Percentiles rank a stretch among this genome's conserved stretches.
Conservation (phyloP, 2,797 vertebrate genomes). For the Lycodopsis pacificus region DNA sequence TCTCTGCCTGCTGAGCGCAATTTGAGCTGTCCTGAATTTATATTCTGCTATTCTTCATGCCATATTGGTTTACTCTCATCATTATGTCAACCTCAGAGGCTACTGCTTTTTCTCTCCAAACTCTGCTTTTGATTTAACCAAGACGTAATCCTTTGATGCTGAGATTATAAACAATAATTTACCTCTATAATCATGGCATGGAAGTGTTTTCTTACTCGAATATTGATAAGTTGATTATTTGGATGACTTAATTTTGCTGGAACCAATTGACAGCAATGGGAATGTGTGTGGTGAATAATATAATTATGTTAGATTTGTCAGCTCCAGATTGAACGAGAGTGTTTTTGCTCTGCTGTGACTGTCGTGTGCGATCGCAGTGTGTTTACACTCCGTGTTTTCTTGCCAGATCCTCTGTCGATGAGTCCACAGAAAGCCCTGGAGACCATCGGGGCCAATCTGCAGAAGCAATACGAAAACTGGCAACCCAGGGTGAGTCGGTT, state of each 20-base stretch:
- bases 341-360: not conserved
- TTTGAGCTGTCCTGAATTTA: slow-evolving; percentile 62
- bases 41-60: slow-evolving; percentile 62
- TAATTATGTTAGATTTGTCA: not conserved
- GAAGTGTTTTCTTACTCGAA: not conserved
- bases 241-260: not conserved
- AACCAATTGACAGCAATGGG: not conserved
- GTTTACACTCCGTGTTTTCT: slow-evolving; percentile 35
- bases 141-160: slow-evolving; percentile 27
- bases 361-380: not conserved
- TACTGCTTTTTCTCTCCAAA: slow-evolving; percentile 40
- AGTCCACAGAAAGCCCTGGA: slow-evolving; percentile 98
- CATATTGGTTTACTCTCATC: slow-evolving; percentile 61
- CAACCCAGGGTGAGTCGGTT: slow-evolving; percentile 92
- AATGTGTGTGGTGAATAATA: slow-evolving; percentile 5
- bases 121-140: slow-evolving; percentile 37
- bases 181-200: not conserved
- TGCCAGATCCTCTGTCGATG: slow-evolving; percentile 96
- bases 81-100: slow-evolving; percentile 56
- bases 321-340: not conserved
- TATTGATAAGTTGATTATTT: not conserved
- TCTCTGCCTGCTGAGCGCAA: slow-evolving; percentile 53
- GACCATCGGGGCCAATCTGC: slow-evolving; percentile 96
- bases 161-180: not conserved
- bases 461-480: slow-evolving; percentile 99